These are phyloP conservation scores for Hippotragus niger DNA, from an alignment of 2,113 vertebrate genomes.

Conservation along the genomic window DNA sequence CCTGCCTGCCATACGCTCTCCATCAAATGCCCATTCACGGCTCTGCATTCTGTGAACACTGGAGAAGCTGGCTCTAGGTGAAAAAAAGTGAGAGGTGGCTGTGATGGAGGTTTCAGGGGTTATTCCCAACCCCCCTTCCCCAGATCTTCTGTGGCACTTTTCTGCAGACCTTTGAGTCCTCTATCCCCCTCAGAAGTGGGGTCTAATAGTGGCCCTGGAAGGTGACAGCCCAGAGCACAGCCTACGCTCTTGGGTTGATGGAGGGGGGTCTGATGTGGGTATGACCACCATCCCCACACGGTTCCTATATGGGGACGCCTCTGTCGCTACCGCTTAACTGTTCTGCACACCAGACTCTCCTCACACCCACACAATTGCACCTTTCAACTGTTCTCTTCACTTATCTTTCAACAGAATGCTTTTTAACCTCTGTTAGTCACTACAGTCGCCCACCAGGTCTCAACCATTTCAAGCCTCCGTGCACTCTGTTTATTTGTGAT, in stretches of 20 bases:
- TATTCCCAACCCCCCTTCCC: too few species aligned
- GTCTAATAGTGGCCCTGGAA: neutral
- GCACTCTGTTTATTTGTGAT: neutral
- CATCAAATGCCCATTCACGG: too few species aligned
- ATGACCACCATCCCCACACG: accelerated
- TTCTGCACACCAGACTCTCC: neutral
- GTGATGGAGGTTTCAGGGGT: neutral
- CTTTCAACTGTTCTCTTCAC: neutral
- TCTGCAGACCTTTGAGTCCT: neutral
- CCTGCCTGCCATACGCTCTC: accelerated
- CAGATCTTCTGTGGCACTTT: neutral
- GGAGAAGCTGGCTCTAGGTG: neutral
- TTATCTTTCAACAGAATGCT: neutral
- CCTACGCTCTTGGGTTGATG: accelerated
- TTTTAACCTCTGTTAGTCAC: neutral
- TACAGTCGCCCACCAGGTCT: neutral
- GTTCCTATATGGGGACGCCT: neutral
- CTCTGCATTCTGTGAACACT: neutral
- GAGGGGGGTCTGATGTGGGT: accelerated
- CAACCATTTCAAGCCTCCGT: neutral
- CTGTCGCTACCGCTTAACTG: accelerated
- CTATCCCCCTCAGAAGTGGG: neutral
- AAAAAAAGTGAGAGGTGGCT: neutral
- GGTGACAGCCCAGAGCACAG: neutral
- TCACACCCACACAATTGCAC: neutral